Conservation (phyloP, 2,113 vertebrate species). For the Cathartes aura region DNA sequence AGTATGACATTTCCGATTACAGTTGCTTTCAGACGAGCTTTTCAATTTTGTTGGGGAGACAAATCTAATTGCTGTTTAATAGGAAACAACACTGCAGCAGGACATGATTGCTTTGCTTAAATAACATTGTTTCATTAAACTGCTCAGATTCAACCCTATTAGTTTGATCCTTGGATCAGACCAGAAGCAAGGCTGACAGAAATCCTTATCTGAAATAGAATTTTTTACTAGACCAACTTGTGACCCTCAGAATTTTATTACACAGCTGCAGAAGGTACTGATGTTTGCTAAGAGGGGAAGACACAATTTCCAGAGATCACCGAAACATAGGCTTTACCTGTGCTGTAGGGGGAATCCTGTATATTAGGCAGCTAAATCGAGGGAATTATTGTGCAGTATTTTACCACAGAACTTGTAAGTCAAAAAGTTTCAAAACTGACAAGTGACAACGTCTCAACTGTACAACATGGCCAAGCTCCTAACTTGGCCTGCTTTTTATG, state of each 20-base stretch:
- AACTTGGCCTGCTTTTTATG: background rate
- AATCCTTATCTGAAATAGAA: background rate
- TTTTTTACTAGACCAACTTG: background rate
- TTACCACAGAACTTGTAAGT: background rate
- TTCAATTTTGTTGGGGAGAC: background rate
- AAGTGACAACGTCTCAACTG: background rate
- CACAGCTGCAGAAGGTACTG: background rate
- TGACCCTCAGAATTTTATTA: background rate
- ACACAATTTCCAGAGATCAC: background rate
- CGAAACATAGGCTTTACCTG: background rate
- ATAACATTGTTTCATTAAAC: background rate
- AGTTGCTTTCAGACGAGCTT: background rate
- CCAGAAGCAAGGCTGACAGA: background rate
- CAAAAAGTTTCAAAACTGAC: background rate
- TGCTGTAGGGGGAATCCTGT: background rate
- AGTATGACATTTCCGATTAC: background rate
- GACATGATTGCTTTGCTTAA: conserved; percentile 20
- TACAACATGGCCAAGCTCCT: background rate
- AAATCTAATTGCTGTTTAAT: conserved; percentile 31
- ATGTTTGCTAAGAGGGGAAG: background rate
- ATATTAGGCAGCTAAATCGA: background rate
- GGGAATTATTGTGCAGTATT: background rate
- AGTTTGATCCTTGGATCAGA: background rate
- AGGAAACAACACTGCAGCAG: background rate
- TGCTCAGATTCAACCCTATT: background rate